Evolutionary conservation across 1,140 invertebrate species (phyloP).

Genomic region (Saccostrea glomerata): DNA sequence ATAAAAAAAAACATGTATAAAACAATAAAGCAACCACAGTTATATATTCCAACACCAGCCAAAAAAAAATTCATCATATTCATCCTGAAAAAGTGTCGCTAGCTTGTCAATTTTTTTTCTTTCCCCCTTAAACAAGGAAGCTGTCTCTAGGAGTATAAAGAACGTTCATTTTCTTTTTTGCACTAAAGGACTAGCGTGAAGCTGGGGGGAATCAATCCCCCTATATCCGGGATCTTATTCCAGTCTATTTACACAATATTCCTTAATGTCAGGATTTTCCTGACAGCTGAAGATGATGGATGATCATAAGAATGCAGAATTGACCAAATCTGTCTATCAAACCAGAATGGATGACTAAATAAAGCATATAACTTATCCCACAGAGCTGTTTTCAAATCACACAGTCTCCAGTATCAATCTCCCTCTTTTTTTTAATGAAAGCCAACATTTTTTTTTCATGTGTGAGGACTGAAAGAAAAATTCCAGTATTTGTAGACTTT

Average conservation of each 20-base stretch:
- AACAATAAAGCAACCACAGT: background rate
- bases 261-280: background rate
- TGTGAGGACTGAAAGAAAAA: no score
- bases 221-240: background rate
- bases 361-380: background rate
- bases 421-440: background rate
- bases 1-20: background rate
- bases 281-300: constrained; percentile 15
- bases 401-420: background rate
- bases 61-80: constrained; percentile 29
- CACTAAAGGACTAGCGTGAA: background rate
- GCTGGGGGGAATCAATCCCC: background rate
- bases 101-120: background rate
- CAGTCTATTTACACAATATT: constrained; percentile 10
- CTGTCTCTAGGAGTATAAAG: no score
- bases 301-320: constrained; percentile 11
- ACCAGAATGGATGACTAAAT: background rate
- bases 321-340: constrained; percentile 7
- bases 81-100: background rate
- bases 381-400: background rate
- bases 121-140: background rate
- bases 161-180: background rate
- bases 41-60: background rate
- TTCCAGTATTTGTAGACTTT: no score
- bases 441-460: no score